These are phyloP conservation scores for Phalera bucephala DNA, from an alignment of 2,888 invertebrate genomes.

Conservation along the genomic window DNA sequence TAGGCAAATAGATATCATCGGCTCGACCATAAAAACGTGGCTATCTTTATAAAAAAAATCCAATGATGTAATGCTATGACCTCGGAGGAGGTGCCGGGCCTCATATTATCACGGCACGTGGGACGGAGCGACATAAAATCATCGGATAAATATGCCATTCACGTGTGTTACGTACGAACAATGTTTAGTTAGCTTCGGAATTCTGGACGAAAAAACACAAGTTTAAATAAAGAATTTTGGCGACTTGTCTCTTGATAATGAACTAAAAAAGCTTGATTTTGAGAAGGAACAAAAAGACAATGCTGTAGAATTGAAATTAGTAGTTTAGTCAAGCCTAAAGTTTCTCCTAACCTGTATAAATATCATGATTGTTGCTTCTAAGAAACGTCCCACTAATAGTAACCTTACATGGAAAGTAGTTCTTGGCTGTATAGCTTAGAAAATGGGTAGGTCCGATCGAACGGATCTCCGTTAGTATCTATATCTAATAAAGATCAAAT, in stretches of 20 bases:
- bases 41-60: conserved; percentile 24
- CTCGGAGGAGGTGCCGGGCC: conserved; percentile 35
- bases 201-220: background rate
- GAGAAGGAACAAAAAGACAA: too few species aligned
- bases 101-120: conserved; percentile 28
- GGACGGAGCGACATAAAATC: conserved; percentile 23
- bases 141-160: conserved; percentile 16
- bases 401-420: too few species aligned
- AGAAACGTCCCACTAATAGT: background rate
- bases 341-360: background rate
- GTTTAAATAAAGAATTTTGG: background rate
- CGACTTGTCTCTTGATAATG: too few species aligned
- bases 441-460: too few species aligned
- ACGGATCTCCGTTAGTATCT: too few species aligned
- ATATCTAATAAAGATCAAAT: too few species aligned
- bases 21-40: too few species aligned
- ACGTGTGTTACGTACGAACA: conserved; percentile 8
- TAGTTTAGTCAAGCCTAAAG: too few species aligned
- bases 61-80: conserved; percentile 46
- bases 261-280: too few species aligned
- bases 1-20: too few species aligned
- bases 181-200: background rate
- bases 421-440: too few species aligned
- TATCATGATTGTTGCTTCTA: background rate
- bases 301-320: too few species aligned